A percentile compares a stretch with the other conserved stretches of the same genome.
phyloP scores from a whole-genome alignment of 2,888 invertebrate species.

The Lamellibrachia satsuma region DNA sequence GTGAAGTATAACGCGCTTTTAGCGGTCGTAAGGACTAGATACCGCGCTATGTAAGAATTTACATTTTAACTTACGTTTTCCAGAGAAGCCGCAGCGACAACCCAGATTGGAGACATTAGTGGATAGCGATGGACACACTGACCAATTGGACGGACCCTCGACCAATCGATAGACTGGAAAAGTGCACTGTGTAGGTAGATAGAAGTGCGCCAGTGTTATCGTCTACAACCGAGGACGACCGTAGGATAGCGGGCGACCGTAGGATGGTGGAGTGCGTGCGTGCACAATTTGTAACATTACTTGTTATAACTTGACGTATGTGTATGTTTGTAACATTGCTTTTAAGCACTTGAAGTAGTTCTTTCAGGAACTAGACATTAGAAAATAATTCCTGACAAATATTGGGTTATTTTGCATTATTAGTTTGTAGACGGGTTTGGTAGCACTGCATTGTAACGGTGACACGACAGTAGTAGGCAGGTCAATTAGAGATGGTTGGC shows the following conservation, averaged over 20 bases:
- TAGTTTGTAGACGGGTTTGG: neutral
- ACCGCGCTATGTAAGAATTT: too few relatives aligned
- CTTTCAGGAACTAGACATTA: neutral
- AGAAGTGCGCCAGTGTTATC: neutral
- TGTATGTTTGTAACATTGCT: too few relatives aligned
- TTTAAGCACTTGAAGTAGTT: neutral
- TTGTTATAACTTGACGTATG: neutral
- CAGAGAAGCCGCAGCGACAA: neutral
- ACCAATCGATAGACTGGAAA: neutral
- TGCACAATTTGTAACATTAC: neutral
- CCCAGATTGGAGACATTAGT: neutral
- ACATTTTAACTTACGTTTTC: neutral
- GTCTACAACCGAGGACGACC: neutral
- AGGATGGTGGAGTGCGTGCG: neutral
- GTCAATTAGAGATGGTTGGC: too few relatives aligned
- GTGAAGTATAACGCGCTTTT: too few relatives aligned
- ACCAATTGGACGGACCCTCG: neutral
- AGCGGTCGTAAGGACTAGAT: too few relatives aligned
- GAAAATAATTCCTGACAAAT: neutral
- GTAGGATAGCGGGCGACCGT: neutral
- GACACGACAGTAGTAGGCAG: neutral
- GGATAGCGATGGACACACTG: neutral
- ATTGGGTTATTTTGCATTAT: neutral
- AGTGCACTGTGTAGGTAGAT: neutral
- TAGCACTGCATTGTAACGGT: neutral